phyloP scores from a whole-genome alignment of 1,140 invertebrate genomes.

The Dolichoris vasculosae region DNA sequence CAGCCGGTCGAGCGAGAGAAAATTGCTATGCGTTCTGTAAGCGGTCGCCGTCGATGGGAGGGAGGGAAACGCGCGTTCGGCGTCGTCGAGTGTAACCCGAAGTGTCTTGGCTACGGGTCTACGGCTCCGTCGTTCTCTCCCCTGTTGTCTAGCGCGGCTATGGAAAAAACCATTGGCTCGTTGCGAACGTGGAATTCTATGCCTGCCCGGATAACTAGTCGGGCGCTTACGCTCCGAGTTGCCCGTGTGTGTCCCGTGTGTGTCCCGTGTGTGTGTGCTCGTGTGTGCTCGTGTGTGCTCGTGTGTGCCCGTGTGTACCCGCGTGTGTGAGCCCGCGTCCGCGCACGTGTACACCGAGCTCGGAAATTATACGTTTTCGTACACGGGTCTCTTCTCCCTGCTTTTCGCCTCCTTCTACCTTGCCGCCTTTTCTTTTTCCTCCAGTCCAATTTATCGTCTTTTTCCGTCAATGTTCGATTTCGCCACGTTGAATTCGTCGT shows the following conservation, averaged over 20 bases:
- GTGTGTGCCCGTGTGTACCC: too few relatives aligned
- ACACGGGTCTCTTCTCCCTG: neutral
- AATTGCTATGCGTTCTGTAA: neutral
- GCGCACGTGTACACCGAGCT: neutral
- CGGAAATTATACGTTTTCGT: neutral
- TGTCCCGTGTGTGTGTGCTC: neutral
- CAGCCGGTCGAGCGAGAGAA: too few relatives aligned
- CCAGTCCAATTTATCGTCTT: neutral
- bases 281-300: neutral
- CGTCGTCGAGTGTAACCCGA: neutral
- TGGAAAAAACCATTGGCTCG: slow-evolving; percentile 23
- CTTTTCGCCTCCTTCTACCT: neutral
- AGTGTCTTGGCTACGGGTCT: slow-evolving; percentile 3
- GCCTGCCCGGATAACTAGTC: neutral
- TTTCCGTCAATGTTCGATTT: neutral
- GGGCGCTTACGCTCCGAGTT: neutral
- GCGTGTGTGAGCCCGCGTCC: neutral
- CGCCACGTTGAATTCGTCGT: neutral
- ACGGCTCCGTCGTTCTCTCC: neutral
- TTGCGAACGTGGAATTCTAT: slow-evolving; percentile 7
- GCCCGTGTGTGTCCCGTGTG: too few relatives aligned
- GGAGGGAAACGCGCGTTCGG: neutral
- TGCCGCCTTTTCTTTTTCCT: neutral
- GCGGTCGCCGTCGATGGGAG: neutral
- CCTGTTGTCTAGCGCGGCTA: neutral